Conservation (phyloP, 2,113 vertebrate species). For the Zosterops pallidus region DNA sequence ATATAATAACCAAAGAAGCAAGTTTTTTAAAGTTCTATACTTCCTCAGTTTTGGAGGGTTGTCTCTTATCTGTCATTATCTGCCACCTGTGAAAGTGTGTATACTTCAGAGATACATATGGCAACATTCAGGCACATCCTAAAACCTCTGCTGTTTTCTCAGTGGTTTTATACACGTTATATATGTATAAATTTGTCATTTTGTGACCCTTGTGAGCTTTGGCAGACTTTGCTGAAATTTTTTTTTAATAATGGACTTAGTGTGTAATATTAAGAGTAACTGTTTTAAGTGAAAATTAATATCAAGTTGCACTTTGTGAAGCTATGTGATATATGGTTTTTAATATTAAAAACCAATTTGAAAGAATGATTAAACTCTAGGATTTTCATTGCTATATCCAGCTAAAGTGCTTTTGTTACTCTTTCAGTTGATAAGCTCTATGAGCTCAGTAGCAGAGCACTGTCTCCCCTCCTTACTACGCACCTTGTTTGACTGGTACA, state of each 20-base stretch:
- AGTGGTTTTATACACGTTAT: not conserved
- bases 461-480: constrained; percentile 98
- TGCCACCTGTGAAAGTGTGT: not conserved
- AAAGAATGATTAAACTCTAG: not conserved
- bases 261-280: not conserved
- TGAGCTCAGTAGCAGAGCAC: constrained; percentile 99
- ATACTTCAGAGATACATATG: rapidly evolving
- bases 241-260: not conserved
- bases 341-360: not conserved
- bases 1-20: not conserved
- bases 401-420: not conserved
- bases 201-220: not conserved
- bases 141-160: not conserved
- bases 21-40: not conserved
- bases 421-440: constrained; percentile 97
- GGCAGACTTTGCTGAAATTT: not conserved
- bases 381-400: not conserved
- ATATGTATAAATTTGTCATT: not conserved
- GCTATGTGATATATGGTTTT: not conserved
- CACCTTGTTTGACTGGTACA: constrained; percentile 99
- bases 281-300: not conserved
- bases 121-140: not conserved
- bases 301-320: not conserved
- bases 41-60: not conserved
- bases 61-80: not conserved